phyloP scores from a whole-genome alignment of 2,888 invertebrate species.

The Leptinotarsa tumamoca region DNA sequence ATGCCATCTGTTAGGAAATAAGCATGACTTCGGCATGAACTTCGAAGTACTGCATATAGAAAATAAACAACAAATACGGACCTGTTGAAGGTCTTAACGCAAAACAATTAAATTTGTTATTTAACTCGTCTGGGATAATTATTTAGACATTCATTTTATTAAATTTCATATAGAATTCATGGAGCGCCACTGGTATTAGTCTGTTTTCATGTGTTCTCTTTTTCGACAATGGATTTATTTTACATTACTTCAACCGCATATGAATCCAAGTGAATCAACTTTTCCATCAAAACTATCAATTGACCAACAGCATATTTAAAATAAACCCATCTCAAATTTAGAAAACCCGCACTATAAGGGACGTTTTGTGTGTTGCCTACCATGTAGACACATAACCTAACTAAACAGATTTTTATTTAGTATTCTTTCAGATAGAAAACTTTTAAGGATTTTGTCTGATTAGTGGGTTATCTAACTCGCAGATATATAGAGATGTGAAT shows the following conservation, averaged over 20 bases:
- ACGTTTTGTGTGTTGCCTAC: not conserved
- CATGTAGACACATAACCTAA: not conserved
- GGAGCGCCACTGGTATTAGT: not conserved
- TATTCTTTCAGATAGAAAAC: too few species aligned
- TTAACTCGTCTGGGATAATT: too few species aligned
- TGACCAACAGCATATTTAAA: not conserved
- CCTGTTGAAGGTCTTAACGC: too few species aligned
- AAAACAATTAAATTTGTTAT: too few species aligned
- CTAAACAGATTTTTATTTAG: too few species aligned
- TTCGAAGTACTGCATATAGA: too few species aligned
- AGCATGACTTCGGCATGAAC: too few species aligned
- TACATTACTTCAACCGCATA: not conserved
- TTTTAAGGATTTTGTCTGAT: too few species aligned
- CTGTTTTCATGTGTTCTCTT: not conserved
- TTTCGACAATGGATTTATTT: slow-evolving; percentile 1
- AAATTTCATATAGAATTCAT: not conserved
- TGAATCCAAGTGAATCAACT: not conserved
- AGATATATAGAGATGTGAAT: too few species aligned
- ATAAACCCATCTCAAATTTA: not conserved
- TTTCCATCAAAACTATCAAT: not conserved
- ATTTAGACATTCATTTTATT: not conserved
- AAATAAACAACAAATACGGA: too few species aligned
- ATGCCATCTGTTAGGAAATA: too few species aligned
- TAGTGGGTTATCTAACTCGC: too few species aligned
- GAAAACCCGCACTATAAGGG: not conserved